Conservation (phyloP, 2,888 invertebrate genomes). For the Emmelina monodactyla region DNA sequence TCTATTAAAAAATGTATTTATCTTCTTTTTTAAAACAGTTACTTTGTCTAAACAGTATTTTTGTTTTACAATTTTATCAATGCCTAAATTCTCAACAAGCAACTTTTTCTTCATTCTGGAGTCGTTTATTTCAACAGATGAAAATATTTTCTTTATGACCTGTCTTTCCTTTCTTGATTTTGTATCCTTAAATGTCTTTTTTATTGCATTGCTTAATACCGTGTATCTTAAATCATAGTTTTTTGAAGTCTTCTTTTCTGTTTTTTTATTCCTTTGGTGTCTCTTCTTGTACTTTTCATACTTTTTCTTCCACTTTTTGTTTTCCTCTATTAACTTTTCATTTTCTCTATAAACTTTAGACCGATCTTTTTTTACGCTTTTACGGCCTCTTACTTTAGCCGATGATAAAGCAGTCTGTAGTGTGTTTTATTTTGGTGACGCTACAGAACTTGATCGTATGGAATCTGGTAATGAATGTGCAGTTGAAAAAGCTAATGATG, state of each 20-base stretch:
- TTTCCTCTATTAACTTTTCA: constrained; percentile 10
- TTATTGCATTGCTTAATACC: constrained; percentile 8
- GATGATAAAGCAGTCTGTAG: neutral
- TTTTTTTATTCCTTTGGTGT: constrained; percentile 7
- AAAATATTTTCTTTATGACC: constrained; percentile 1
- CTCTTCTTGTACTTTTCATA: constrained; percentile 12
- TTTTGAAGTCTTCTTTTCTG: neutral
- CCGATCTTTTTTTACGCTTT: constrained; percentile 11
- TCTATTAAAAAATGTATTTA: neutral
- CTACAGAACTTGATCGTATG: neutral
- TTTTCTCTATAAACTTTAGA: constrained; percentile 12
- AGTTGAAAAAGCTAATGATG: neutral
- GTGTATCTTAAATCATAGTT: constrained; percentile 7
- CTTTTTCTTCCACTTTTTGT: constrained; percentile 8
- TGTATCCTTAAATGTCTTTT: constrained; percentile 6
- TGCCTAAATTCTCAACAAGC: neutral
- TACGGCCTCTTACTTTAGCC: constrained; percentile 7
- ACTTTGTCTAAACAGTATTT: neutral
- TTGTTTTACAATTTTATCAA: neutral
- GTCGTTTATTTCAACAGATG: neutral
- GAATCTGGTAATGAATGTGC: neutral
- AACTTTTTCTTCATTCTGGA: neutral
- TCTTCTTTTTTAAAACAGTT: neutral
- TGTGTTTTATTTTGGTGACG: neutral
- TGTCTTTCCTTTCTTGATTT: constrained; percentile 1